Evolutionary conservation across 1,140 invertebrate species (phyloP).

Genomic region (Trissolcus basalis): DNA sequence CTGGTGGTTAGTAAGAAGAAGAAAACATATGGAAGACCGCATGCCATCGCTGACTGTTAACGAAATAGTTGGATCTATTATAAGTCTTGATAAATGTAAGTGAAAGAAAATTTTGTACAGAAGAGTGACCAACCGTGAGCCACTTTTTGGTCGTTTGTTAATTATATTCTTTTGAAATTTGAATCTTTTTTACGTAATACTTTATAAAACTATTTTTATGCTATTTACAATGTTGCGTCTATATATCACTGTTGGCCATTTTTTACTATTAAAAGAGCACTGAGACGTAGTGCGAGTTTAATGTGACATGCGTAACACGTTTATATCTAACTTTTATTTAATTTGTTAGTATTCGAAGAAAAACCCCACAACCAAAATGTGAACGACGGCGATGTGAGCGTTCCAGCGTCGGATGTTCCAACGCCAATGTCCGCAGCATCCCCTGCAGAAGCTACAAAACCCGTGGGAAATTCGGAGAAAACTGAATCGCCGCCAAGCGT

Average conservation of each 20-base stretch:
- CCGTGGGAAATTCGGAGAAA: constrained; percentile 67
- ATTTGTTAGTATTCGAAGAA: constrained; percentile 81
- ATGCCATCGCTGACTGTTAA: constrained; percentile 83
- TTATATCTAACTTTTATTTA: too few relatives aligned
- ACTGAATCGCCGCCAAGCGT: constrained; percentile 63
- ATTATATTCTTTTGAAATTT: too few relatives aligned
- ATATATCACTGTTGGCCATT: too few relatives aligned
- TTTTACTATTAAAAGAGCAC: too few relatives aligned
- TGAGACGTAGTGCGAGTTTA: too few relatives aligned
- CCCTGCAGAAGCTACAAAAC: constrained; percentile 71
- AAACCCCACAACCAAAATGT: constrained; percentile 72
- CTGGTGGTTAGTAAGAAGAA: constrained; percentile 90
- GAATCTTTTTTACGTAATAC: too few relatives aligned
- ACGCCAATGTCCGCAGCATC: constrained; percentile 71
- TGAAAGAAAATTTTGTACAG: too few relatives aligned
- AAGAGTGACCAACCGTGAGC: too few relatives aligned
- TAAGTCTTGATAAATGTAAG: constrained; percentile 90
- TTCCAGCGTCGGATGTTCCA: constrained; percentile 62
- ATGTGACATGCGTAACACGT: too few relatives aligned
- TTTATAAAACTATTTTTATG: too few relatives aligned
- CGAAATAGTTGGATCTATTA: constrained; percentile 89
- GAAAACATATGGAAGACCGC: constrained; percentile 84
- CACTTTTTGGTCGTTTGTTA: too few relatives aligned
- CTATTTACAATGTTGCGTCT: too few relatives aligned
- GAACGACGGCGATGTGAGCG: constrained; percentile 61